phyloP scores from a whole-genome alignment of 2,888 invertebrate species.

The Athripsodes cinereus region DNA sequence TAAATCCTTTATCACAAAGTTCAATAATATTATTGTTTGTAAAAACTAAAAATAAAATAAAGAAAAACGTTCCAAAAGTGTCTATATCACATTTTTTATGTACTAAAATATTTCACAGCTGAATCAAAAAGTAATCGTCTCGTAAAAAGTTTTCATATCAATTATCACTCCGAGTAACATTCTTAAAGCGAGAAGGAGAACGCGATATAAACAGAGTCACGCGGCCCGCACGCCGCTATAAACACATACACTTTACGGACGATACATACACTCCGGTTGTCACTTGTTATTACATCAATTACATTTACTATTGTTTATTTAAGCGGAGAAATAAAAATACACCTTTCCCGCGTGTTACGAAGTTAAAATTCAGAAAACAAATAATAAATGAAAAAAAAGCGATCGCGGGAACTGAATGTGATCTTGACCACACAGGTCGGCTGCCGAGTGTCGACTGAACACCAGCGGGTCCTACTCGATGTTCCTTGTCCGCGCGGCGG shows the following conservation, averaged over 20 bases:
- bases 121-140: slow-evolving; percentile 8
- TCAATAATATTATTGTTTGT: neutral
- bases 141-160: slow-evolving; percentile 16
- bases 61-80: slow-evolving; percentile 16
- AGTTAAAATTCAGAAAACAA: slow-evolving; percentile 11
- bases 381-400: slow-evolving; percentile 14
- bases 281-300: neutral
- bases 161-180: slow-evolving; percentile 13
- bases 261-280: neutral
- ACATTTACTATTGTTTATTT: slow-evolving; percentile 1
- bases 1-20: neutral
- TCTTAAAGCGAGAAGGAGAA: slow-evolving; percentile 6
- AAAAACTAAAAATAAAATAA: slow-evolving; percentile 16
- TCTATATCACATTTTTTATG: slow-evolving; percentile 20
- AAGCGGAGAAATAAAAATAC: neutral
- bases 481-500: slow-evolving; percentile 12
- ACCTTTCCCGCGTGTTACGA: slow-evolving; percentile 2
- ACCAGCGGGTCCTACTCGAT: slow-evolving; percentile 14
- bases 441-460: slow-evolving; percentile 26
- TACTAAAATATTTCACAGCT: slow-evolving; percentile 16
- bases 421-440: slow-evolving; percentile 24
- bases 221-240: slow-evolving; percentile 13
- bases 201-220: slow-evolving; percentile 28
- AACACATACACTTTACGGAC: neutral
- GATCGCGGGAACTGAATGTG: neutral